Evolutionary conservation across 2,113 vertebrate genomes (phyloP).

Genomic region (Hemiprocne comata): DNA sequence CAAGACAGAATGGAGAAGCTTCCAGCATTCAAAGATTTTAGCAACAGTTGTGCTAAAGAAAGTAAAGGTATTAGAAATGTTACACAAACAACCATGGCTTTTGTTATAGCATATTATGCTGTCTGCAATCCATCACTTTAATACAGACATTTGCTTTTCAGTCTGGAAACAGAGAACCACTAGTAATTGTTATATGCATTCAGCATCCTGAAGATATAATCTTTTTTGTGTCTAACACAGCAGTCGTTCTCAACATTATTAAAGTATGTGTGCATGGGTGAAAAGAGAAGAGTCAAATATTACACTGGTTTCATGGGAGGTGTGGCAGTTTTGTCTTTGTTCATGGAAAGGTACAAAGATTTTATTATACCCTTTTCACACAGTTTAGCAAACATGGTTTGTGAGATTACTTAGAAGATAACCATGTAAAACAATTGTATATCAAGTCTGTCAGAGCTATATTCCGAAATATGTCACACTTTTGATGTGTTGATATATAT

Average conservation of each 20-base stretch:
- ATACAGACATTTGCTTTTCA: constrained; percentile 29
- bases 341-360: neutral
- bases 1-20: neutral
- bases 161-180: neutral
- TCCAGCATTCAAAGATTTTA: neutral
- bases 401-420: neutral
- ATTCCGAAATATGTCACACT: neutral
- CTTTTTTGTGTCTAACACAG: neutral
- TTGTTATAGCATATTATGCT: neutral
- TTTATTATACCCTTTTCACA: neutral
- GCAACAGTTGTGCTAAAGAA: neutral
- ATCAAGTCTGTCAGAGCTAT: neutral
- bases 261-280: neutral
- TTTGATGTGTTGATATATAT: neutral
- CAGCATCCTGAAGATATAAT: constrained; percentile 28
- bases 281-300: constrained; percentile 21
- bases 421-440: neutral
- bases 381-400: neutral
- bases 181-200: neutral
- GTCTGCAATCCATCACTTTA: neutral
- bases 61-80: neutral
- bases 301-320: neutral
- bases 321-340: neutral
- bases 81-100: neutral
- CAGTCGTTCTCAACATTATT: neutral